Evolutionary conservation across 2,888 invertebrate species (phyloP), one percentile per base, ranked within the genome.

Genomic region (Lepidocyrtoides sp.): DNA sequence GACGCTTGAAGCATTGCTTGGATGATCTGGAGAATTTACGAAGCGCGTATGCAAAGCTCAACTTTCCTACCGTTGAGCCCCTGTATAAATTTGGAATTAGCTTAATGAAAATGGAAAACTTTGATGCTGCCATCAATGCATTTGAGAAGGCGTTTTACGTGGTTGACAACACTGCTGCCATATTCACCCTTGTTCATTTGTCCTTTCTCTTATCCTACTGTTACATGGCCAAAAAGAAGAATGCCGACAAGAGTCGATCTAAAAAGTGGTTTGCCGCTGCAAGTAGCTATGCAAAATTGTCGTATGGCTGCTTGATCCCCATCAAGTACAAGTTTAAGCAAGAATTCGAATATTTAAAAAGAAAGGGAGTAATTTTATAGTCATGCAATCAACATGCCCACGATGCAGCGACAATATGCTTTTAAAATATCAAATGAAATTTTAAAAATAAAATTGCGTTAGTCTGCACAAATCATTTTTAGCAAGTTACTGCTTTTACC

Each of bases 61-160:
- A 92, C 14, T 81, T 92, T n/a, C 89, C 81, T 20, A 69, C 89
- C 7, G 86, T 92, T 8, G 82, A 89, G 3, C 91, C 91, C 1
- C 44, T 89, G 0, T 66, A 82, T 26, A 72, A 77, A 5, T 82
- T 60, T n/a, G 91, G 86, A 23, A 4, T 75, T 0, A 81, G 86
- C 29, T 82, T 86, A n/a, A 63, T 82, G 63, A 89, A 51, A 14
- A 17, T 20, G 23, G 48, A 66, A 48, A 89, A 54, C 17, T 84
- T 32, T 32, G 86, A 92, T 2, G 91, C 75, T 23, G 91, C 91
- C 20, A 86, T 89, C 32, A 26, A 0, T 1, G 48, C 57, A 0
- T 69, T 90, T 57, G 90, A 90, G 17, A 90, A 85, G 32, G 84
- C 84, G 0, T 90, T 66, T 36, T 77, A 17, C 12, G 72, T 90